Percentiles rank a stretch among this genome's conserved stretches.
phyloP scores from a whole-genome alignment of 2,797 vertebrate species.

The Pantherophis alleghaniensis region DNA sequence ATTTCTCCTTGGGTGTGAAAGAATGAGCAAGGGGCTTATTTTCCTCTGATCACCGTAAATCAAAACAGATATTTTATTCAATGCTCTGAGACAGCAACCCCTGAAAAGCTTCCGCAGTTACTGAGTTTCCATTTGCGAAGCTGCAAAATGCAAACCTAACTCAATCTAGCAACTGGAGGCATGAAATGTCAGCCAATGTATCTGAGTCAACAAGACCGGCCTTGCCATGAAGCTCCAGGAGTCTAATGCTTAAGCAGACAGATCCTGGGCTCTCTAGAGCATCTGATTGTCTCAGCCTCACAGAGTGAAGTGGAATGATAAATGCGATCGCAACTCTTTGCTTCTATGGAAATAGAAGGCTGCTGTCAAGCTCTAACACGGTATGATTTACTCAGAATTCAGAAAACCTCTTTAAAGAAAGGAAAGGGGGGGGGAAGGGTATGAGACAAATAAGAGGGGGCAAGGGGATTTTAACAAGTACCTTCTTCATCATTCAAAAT shows the following conservation, averaged over 20 bases:
- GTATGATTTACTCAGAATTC: background rate
- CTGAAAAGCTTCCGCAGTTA: slow-evolving; percentile 44
- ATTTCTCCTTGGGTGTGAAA: slow-evolving; percentile 55
- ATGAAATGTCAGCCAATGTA: slow-evolving; percentile 29
- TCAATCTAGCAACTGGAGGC: slow-evolving; percentile 38
- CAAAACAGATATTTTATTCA: slow-evolving; percentile 52
- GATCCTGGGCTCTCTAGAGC: background rate
- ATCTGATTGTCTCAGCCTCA: background rate
- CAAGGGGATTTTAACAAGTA: background rate
- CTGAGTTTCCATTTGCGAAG: slow-evolving; percentile 52
- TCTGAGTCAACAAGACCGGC: slow-evolving; percentile 8
- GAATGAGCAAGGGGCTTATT: slow-evolving; percentile 46
- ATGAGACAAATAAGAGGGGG: background rate
- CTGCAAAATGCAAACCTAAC: slow-evolving; percentile 50
- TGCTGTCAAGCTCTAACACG: background rate
- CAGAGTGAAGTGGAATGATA: background rate
- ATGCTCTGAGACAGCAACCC: slow-evolving; percentile 52
- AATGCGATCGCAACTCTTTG: background rate
- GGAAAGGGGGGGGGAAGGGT: background rate
- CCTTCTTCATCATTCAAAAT: background rate
- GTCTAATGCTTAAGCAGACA: background rate
- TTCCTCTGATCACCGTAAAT: slow-evolving; percentile 43
- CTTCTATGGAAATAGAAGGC: background rate
- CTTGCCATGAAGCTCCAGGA: background rate
- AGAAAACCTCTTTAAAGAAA: background rate